Percentiles rank a stretch among this genome's conserved stretches.
phyloP scores from a whole-genome alignment of 2,888 invertebrate genomes.

The Drosophila yooni region DNA sequence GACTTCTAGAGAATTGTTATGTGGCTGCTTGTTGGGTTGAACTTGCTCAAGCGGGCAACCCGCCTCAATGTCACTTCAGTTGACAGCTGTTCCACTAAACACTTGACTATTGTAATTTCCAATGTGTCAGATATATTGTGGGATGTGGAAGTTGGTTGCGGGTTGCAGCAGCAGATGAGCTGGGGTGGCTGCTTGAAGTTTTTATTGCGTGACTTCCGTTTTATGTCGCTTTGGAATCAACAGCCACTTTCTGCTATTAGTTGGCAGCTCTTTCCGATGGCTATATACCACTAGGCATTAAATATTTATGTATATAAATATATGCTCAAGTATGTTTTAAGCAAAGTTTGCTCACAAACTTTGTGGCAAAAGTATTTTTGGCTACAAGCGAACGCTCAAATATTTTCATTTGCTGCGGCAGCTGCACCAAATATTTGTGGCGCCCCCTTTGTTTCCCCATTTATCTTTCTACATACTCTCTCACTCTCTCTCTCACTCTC shows the following conservation, averaged over 20 bases:
- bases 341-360: conserved; percentile 70
- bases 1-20: conserved; percentile 20
- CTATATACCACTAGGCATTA: conserved; percentile 20
- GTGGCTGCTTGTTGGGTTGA: conserved; percentile 9
- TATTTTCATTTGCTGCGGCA: conserved; percentile 76
- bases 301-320: conserved; percentile 19
- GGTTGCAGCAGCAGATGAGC: background rate
- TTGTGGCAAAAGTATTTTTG: conserved; percentile 74
- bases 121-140: conserved; percentile 39
- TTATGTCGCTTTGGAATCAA: conserved; percentile 53
- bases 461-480: background rate
- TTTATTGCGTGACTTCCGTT: conserved; percentile 73
- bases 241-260: conserved; percentile 45
- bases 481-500: background rate
- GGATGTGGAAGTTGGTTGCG: background rate
- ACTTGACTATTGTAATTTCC: conserved; percentile 60
- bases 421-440: conserved; percentile 74
- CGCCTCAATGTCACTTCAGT: conserved; percentile 57
- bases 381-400: conserved; percentile 51
- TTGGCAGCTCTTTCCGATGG: conserved; percentile 27
- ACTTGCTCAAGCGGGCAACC: conserved; percentile 31
- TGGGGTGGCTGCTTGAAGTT: conserved; percentile 38
- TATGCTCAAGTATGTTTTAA: conserved; percentile 64
- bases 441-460: conserved; percentile 9
- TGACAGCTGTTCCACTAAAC: conserved; percentile 60